phyloP scores from a whole-genome alignment of 2,888 invertebrate genomes.

The Ceraclea dissimilis region DNA sequence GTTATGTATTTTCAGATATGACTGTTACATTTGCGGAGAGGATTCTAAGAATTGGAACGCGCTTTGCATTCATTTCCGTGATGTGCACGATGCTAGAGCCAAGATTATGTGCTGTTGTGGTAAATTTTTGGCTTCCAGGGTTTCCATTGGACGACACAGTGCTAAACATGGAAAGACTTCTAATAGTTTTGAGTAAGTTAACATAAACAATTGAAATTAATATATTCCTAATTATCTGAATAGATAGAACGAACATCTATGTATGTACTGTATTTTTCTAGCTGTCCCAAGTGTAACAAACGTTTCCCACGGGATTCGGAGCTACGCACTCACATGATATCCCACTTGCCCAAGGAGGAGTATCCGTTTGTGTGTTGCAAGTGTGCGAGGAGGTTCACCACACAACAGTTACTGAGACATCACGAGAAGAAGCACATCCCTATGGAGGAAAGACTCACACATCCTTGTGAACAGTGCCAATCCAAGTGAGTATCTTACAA shows the following conservation, averaged over 20 bases:
- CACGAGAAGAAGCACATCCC: slow-evolving; percentile 31
- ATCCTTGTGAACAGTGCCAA: slow-evolving; percentile 29
- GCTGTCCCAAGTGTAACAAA: slow-evolving; percentile 30
- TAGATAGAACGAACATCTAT: not conserved
- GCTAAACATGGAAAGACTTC: slow-evolving; percentile 28
- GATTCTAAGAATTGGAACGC: slow-evolving; percentile 29
- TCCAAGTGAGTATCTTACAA: slow-evolving; percentile 29
- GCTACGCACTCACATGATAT: slow-evolving; percentile 28
- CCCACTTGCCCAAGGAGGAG: slow-evolving; percentile 31
- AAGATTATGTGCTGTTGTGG: slow-evolving; percentile 30
- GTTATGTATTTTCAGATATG: slow-evolving; percentile 27
- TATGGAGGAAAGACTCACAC: slow-evolving; percentile 29
- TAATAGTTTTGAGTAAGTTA: slow-evolving; percentile 27
- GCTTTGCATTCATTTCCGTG: slow-evolving; percentile 28
- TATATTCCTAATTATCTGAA: not conserved
- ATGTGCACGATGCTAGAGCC: slow-evolving; percentile 27
- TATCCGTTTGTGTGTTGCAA: slow-evolving; percentile 31
- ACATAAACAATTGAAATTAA: too few species aligned
- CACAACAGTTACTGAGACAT: slow-evolving; percentile 29
- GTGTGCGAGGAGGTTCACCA: slow-evolving; percentile 30
- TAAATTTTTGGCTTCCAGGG: slow-evolving; percentile 29
- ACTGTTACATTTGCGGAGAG: slow-evolving; percentile 29
- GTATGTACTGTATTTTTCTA: slow-evolving; percentile 8
- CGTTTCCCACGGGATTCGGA: slow-evolving; percentile 29
- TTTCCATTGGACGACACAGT: slow-evolving; percentile 30